These are phyloP conservation scores for Dasypogon diadema DNA, from an alignment of 2,888 invertebrate genomes.

Conservation along the genomic window DNA sequence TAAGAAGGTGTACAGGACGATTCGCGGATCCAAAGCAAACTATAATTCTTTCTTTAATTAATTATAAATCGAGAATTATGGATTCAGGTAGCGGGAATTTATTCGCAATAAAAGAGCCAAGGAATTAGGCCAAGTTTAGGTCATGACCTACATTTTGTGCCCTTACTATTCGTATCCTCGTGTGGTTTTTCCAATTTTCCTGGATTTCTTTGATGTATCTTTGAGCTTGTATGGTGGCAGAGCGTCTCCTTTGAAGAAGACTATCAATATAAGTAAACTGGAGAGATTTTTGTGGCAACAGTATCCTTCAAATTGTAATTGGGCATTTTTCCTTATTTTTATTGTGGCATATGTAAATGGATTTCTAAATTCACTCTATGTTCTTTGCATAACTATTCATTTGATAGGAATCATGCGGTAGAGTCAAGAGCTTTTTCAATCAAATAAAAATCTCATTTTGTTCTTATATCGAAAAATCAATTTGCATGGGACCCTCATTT, in stretches of 20 bases:
- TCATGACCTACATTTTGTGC: constrained; percentile 46
- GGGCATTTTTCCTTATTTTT: too few species aligned
- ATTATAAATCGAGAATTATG: not conserved
- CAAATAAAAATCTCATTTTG: too few species aligned
- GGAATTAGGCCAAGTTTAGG: constrained; percentile 53
- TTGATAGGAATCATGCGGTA: too few species aligned
- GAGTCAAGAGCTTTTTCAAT: too few species aligned
- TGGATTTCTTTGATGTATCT: not conserved
- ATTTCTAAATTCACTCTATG: too few species aligned
- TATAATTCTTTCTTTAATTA: too few species aligned
- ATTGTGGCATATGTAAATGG: too few species aligned
- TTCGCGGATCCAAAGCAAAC: too few species aligned
- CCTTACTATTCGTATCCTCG: not conserved
- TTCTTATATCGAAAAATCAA: too few species aligned
- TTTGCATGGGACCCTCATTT: too few species aligned
- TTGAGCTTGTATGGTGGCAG: not conserved
- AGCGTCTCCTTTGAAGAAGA: not conserved
- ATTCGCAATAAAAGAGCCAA: not conserved
- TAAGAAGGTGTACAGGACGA: too few species aligned
- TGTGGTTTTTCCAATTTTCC: not conserved
- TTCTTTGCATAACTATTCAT: too few species aligned
- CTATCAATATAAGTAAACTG: not conserved
- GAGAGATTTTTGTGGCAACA: not conserved
- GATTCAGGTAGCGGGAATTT: not conserved
- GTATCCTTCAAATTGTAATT: not conserved